These are phyloP conservation scores for Tachina fera DNA, from an alignment of 2,888 invertebrate genomes.

Conservation along the genomic window DNA sequence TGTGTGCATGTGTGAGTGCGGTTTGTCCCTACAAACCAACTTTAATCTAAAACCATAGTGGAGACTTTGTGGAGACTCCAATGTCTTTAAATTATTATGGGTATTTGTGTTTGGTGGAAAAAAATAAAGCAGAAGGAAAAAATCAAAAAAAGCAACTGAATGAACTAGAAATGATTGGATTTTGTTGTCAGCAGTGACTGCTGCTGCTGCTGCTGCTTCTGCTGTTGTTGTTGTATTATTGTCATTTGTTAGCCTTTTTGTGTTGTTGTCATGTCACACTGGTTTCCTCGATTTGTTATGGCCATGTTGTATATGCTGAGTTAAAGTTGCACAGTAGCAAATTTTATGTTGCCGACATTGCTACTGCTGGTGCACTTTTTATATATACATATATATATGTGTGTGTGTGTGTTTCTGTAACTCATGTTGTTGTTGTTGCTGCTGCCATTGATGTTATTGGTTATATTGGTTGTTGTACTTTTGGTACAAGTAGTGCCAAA, in stretches of 20 bases:
- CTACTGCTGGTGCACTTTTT: conserved; percentile 8
- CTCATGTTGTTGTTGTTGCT: conserved; percentile 33
- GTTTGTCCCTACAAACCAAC: conserved; percentile 49
- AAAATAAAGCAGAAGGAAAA: neutral
- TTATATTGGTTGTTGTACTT: conserved; percentile 52
- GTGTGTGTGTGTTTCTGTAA: conserved; percentile 24
- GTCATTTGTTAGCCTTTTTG: conserved; percentile 65
- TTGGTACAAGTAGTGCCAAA: conserved; percentile 68
- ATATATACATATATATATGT: conserved; percentile 5
- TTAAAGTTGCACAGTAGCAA: conserved; percentile 47
- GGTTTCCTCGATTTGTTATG: conserved; percentile 59
- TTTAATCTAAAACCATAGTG: conserved; percentile 60
- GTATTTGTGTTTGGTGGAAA: conserved; percentile 27
- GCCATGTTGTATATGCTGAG: conserved; percentile 37
- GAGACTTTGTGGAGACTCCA: conserved; percentile 68
- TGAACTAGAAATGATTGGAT: conserved; percentile 58
- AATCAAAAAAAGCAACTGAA: conserved; percentile 29
- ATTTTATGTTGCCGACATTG: conserved; percentile 40
- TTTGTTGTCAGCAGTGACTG: conserved; percentile 37
- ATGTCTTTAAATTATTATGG: conserved; percentile 61
- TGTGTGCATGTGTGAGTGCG: conserved; percentile 21
- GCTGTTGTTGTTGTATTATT: conserved; percentile 25
- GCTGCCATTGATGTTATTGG: conserved; percentile 50
- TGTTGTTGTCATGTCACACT: conserved; percentile 63
- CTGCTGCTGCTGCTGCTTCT: neutral